phyloP scores from a whole-genome alignment of 2,797 vertebrate genomes.

The Amphiprion clarkii region DNA sequence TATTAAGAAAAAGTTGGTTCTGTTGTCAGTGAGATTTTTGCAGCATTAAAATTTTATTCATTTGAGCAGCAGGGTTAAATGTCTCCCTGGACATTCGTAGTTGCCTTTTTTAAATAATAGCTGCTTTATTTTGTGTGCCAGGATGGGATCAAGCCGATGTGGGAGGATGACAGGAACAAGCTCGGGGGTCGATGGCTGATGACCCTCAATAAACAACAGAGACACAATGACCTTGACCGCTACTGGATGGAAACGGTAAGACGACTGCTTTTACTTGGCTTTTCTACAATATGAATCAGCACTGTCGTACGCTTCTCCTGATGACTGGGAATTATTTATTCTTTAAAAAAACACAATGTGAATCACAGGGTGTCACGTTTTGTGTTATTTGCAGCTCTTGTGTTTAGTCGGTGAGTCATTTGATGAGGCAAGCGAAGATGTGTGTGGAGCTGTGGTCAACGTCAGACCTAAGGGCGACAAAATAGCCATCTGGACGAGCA shows the following conservation, averaged over 20 bases:
- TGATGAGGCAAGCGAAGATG: constrained; percentile 88
- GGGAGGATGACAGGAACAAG: constrained; percentile 90
- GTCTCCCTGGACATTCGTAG: neutral
- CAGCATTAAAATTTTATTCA: too few species aligned
- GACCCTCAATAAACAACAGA: constrained; percentile 89
- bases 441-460: constrained; percentile 90
- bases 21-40: too few species aligned
- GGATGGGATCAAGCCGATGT: constrained; percentile 91
- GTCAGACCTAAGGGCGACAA: constrained; percentile 90
- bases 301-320: neutral
- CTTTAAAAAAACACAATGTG: neutral
- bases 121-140: constrained; percentile 42
- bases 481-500: constrained; percentile 90
- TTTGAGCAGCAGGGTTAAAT: neutral
- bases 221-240: constrained; percentile 89
- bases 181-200: constrained; percentile 89
- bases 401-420: constrained; percentile 91
- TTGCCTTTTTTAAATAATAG: neutral
- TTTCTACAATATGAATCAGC: neutral
- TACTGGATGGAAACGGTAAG: constrained; percentile 90
- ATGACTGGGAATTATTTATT: neutral
- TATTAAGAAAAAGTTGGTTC: neutral
- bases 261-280: neutral
- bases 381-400: constrained; percentile 81
- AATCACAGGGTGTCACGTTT: neutral